Evolutionary conservation across 2,797 vertebrate genomes (phyloP).

Genomic region (Euthynnus affinis): DNA sequence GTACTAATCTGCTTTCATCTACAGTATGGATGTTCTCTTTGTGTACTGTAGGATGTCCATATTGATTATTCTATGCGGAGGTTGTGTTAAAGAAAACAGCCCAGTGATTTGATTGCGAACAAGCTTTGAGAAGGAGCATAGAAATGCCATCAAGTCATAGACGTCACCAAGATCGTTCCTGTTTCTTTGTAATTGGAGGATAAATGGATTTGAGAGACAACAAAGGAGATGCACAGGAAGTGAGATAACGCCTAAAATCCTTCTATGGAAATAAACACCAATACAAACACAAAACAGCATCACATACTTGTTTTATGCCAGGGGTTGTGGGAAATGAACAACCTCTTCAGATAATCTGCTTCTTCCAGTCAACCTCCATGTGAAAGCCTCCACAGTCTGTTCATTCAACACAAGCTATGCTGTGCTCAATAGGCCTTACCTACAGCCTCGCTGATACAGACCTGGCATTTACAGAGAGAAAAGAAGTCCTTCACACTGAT

Average conservation of each 20-base stretch:
- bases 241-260: constrained; percentile 18
- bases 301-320: not conserved
- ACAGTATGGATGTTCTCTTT: not conserved
- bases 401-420: constrained; percentile 31
- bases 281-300: constrained; percentile 12
- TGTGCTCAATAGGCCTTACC: constrained; percentile 29
- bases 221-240: constrained; percentile 12
- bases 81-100: not conserved
- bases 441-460: constrained; percentile 31
- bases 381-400: constrained; percentile 24
- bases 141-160: not conserved
- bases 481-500: constrained; percentile 1
- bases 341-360: not conserved
- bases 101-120: constrained; percentile 4
- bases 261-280: constrained; percentile 1
- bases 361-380: not conserved
- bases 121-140: not conserved
- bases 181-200: constrained; percentile 14
- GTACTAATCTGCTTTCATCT: no score
- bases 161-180: not conserved
- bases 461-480: constrained; percentile 24
- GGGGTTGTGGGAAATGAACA: constrained; percentile 22
- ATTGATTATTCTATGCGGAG: not conserved
- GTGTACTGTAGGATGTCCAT: not conserved
- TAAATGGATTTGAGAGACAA: constrained; percentile 10